These are phyloP conservation scores for Drosophila kokeensis DNA, from an alignment of 2,888 invertebrate genomes.

Conservation along the genomic window DNA sequence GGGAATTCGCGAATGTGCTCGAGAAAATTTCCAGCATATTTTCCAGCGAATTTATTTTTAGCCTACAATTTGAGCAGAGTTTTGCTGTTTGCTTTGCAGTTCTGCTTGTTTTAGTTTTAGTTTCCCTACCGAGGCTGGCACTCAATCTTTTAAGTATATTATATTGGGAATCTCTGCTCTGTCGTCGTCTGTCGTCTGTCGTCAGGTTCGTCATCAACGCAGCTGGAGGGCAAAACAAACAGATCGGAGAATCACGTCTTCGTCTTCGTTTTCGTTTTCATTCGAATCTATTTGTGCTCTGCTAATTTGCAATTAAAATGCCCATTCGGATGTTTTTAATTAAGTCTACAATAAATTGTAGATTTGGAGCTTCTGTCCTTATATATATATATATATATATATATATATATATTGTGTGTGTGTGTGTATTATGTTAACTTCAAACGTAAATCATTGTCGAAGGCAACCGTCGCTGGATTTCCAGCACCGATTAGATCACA, in stretches of 20 bases:
- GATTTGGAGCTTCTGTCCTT: constrained; percentile 39
- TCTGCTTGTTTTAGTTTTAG: background rate
- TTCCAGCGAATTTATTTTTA: constrained; percentile 28
- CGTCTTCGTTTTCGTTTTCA: constrained; percentile 46
- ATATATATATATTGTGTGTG: background rate
- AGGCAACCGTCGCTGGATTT: constrained; percentile 23
- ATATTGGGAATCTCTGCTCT: background rate
- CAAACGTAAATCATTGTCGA: constrained; percentile 58
- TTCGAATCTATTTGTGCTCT: constrained; percentile 13
- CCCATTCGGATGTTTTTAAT: constrained; percentile 53
- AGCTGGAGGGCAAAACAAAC: constrained; percentile 53
- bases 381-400: background rate
- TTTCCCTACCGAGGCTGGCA: background rate
- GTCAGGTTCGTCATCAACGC: constrained; percentile 35
- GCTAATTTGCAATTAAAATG: constrained; percentile 78
- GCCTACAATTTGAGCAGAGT: background rate
- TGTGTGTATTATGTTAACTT: constrained; percentile 18
- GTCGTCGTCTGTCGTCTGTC: constrained; percentile 1
- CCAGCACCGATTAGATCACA: constrained; percentile 64
- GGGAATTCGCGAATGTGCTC: constrained; percentile 2
- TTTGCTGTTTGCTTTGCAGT: background rate
- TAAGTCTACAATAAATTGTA: constrained; percentile 39
- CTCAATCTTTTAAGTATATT: constrained; percentile 28
- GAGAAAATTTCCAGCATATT: background rate
- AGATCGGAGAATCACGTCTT: constrained; percentile 19